phyloP scores from a whole-genome alignment of 1,140 invertebrate species.

The Ephestia elutella region DNA sequence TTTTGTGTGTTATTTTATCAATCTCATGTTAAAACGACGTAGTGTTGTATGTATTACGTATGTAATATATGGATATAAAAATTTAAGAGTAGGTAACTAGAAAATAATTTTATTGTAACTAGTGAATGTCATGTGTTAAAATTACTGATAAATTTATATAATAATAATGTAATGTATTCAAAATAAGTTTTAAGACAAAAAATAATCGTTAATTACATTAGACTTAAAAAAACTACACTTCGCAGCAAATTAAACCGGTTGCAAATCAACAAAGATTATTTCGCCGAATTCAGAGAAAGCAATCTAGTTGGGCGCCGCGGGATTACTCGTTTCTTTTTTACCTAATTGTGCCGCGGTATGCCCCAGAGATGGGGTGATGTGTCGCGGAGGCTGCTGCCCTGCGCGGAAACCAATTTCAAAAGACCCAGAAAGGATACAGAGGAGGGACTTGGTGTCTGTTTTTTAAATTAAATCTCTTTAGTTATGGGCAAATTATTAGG shows the following conservation, averaged over 20 bases:
- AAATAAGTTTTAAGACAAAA: too few relatives aligned
- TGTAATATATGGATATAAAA: too few relatives aligned
- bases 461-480: not conserved
- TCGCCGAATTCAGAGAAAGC: constrained; percentile 25
- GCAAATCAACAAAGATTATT: constrained; percentile 13
- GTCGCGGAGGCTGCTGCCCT: constrained; percentile 49
- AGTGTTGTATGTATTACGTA: too few relatives aligned
- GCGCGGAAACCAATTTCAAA: constrained; percentile 62
- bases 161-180: too few relatives aligned
- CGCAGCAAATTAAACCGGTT: constrained; percentile 6
- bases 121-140: too few relatives aligned
- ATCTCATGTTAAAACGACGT: too few relatives aligned
- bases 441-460: constrained; percentile 25
- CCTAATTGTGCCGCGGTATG: constrained; percentile 53
- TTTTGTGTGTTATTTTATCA: too few relatives aligned
- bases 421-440: constrained; percentile 55
- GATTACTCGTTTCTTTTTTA: constrained; percentile 47
- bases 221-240: not conserved
- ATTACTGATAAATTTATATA: too few relatives aligned
- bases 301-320: constrained; percentile 29
- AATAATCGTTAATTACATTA: too few relatives aligned
- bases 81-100: too few relatives aligned
- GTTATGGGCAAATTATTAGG: too few relatives aligned
- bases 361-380: constrained; percentile 58
- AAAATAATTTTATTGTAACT: too few relatives aligned